Evolutionary conservation across 2,113 vertebrate species (phyloP).

Genomic region (Todiramphus chloris): DNA sequence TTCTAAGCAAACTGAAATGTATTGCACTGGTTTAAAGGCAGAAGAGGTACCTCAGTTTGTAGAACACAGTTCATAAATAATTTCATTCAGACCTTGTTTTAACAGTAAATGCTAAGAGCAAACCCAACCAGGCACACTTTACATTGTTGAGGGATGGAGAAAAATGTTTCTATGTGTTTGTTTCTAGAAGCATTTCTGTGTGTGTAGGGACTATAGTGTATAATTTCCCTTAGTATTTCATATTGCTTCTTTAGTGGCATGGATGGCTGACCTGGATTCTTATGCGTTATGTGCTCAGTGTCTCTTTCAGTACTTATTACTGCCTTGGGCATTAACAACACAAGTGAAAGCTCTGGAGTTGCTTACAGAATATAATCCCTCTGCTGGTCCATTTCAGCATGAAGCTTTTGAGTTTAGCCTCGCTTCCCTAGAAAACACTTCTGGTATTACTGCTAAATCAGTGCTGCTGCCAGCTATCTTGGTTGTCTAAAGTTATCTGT

Average conservation of each 20-base stretch:
- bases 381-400: not conserved
- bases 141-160: not conserved
- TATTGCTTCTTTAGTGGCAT: not conserved
- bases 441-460: not conserved
- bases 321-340: accelerated
- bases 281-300: too few relatives aligned
- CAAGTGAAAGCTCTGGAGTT: not conserved
- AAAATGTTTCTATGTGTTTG: not conserved
- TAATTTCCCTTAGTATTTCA: not conserved
- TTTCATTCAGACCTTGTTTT: not conserved
- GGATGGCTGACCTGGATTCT: not conserved
- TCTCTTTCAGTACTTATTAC: not conserved
- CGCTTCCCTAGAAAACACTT: not conserved
- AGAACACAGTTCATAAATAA: not conserved
- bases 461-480: not conserved
- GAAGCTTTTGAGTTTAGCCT: not conserved
- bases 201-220: not conserved
- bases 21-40: not conserved
- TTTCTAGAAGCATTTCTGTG: not conserved
- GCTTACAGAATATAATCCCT: not conserved
- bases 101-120: not conserved
- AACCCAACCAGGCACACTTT: not conserved
- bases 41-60: not conserved
- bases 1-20: not conserved
- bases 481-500: not conserved